Evolutionary conservation across 2,888 invertebrate genomes (phyloP), one percentile per base, ranked within the genome.

Genomic region (Teleiodes luculella): DNA sequence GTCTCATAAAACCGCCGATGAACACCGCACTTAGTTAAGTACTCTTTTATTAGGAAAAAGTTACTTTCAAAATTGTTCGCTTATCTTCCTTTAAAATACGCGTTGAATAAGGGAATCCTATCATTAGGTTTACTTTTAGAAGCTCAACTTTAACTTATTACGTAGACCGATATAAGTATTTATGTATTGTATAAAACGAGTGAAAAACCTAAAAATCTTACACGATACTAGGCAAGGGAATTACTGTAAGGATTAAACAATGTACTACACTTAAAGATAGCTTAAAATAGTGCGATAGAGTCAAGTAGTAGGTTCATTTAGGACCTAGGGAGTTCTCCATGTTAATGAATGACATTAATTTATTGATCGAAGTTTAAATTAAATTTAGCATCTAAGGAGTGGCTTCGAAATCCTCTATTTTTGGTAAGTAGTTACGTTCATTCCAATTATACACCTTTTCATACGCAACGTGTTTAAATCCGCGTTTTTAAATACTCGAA

Each of bases 181-280:
- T 78, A 80, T 86, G 86, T 83, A 86, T 84, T 86, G 87, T 89
- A 89, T 86, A 89, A 88, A 89, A 89, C 81, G 86, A 86, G 87
- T 89, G 87, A 86, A 88, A 88, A 89, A 86, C 83, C 85, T 86
- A 86, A 87, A 81, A 81, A 78, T 71, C 82, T 86, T 86, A 86
- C 70, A 77, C 62, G 69, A 76, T 80, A 85, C 80, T 85, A 87
- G 81, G 81, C 82, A 82, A 81, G 78, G 80, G 81, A 76, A 76
- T 83, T 83, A 86, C 78, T 79, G 83, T 86, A 83, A 80, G 78
- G 62, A 78, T 84, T 82, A 82, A 80, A 82, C 78, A 83, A 83
- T 74, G 63, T 74, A 78, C 86, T 89, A 87, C 80, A 87, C 85
- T 86, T 88, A 89, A 80, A 79, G 74, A 87, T 87, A 88, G 84